phyloP scores from a whole-genome alignment of 2,888 invertebrate genomes.

The Pollenia griseotomentosa region DNA sequence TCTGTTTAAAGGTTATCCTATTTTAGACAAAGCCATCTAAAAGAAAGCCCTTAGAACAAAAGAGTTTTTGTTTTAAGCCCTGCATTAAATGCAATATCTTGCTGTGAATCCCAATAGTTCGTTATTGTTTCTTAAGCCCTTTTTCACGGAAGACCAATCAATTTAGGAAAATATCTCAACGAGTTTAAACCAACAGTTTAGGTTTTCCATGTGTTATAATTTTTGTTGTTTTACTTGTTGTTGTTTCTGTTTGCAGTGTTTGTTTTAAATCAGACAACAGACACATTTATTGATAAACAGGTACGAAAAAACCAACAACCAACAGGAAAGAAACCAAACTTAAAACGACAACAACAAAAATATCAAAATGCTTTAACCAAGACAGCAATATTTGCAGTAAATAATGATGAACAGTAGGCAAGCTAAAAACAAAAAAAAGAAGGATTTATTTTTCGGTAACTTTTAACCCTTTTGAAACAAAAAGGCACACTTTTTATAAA shows the following conservation, averaged over 20 bases:
- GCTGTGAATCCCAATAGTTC: neutral
- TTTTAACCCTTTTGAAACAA: neutral
- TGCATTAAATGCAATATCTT: too few species aligned
- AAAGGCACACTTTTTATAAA: neutral
- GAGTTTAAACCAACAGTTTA: conserved; percentile 50
- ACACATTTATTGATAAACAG: conserved; percentile 64
- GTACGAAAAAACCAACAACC: conserved; percentile 49
- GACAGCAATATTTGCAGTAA: conserved; percentile 1
- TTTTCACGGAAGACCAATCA: conserved; percentile 3
- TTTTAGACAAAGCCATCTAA: too few species aligned
- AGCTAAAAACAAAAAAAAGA: neutral
- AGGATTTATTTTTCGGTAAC: neutral
- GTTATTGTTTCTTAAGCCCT: conserved; percentile 23
- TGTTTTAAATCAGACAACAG: conserved; percentile 57
- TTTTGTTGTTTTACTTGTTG: neutral
- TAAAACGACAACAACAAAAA: conserved; percentile 29
- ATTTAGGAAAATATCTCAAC: conserved; percentile 50
- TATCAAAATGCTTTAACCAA: conserved; percentile 15
- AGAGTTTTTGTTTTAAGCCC: too few species aligned
- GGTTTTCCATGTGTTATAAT: conserved; percentile 37
- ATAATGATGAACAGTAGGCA: conserved; percentile 5
- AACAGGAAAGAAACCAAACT: conserved; percentile 55
- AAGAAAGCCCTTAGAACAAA: too few species aligned
- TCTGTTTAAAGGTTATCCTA: too few species aligned
- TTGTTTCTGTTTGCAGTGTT: conserved; percentile 6